phyloP scores from a whole-genome alignment of 1,140 invertebrate species.

The Bombus pyrosoma region DNA sequence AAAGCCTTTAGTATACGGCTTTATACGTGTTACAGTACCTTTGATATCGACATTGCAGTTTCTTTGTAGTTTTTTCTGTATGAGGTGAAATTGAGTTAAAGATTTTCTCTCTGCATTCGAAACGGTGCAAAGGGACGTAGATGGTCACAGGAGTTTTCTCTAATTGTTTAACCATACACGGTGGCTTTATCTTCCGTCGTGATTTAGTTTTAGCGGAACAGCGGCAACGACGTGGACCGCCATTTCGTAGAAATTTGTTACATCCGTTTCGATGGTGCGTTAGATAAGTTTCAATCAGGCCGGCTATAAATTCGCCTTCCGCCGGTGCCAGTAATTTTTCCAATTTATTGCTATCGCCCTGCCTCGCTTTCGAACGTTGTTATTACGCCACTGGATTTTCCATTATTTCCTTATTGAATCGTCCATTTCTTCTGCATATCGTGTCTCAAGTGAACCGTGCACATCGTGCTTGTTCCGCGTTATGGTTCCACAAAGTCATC shows the following conservation, averaged over 20 bases:
- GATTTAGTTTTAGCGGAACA: not conserved
- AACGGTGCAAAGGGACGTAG: too few relatives aligned
- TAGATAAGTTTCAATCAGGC: constrained; percentile 36
- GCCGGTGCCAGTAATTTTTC: constrained; percentile 29
- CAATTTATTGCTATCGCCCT: constrained; percentile 21
- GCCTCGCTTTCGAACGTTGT: not conserved
- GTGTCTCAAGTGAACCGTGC: not conserved
- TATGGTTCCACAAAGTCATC: constrained; percentile 1
- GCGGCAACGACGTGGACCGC: not conserved
- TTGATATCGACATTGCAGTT: not conserved
- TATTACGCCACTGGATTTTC: constrained; percentile 25
- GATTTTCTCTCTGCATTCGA: not conserved
- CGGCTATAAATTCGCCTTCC: constrained; percentile 18
- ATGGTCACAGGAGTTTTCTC: not conserved
- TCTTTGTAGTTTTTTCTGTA: not conserved
- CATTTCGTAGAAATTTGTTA: constrained; percentile 32
- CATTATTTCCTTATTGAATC: constrained; percentile 45
- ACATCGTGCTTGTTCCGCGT: not conserved
- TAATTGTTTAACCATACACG: constrained; percentile 1
- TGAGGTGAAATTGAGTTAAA: not conserved
- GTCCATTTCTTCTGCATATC: not conserved
- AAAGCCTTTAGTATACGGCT: too few relatives aligned
- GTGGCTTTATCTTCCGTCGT: not conserved
- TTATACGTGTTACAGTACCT: too few relatives aligned
- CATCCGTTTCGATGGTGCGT: constrained; percentile 14